phyloP scores from a whole-genome alignment of 2,797 vertebrate genomes.

The Eulemur albifrons region DNA sequence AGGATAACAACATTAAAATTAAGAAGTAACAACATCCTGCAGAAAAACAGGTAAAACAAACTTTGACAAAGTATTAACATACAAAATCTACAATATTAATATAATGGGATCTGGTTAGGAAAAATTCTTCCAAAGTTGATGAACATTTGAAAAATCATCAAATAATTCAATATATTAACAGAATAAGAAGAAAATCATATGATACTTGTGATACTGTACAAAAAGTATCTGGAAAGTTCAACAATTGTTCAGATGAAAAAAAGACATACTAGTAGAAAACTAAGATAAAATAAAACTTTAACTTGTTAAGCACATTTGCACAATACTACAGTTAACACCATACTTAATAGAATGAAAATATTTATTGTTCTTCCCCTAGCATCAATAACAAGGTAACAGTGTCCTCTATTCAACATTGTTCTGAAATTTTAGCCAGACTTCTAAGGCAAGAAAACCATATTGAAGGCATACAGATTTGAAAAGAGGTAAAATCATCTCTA shows the following conservation, averaged over 20 bases:
- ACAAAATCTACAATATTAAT: not conserved
- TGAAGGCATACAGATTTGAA: not conserved
- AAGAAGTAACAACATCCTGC: not conserved
- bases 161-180: not conserved
- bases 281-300: not conserved
- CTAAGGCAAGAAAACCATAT: not conserved
- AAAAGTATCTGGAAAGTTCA: not conserved
- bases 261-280: not conserved
- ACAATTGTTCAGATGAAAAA: not conserved
- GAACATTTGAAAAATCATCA: not conserved
- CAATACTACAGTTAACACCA: not conserved
- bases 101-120: not conserved
- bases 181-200: not conserved
- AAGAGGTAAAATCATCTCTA: not conserved
- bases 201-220: not conserved
- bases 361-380: not conserved
- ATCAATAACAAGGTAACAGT: not conserved
- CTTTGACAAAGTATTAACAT: not conserved
- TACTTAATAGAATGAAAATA: not conserved
- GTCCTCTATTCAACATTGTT: not conserved
- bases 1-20: not conserved
- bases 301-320: not conserved
- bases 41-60: not conserved
- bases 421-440: not conserved
- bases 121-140: not conserved